Base-by-base conservation (phyloP, 2,113 vertebrate species). In the Falcunculus frontatus region DNA sequence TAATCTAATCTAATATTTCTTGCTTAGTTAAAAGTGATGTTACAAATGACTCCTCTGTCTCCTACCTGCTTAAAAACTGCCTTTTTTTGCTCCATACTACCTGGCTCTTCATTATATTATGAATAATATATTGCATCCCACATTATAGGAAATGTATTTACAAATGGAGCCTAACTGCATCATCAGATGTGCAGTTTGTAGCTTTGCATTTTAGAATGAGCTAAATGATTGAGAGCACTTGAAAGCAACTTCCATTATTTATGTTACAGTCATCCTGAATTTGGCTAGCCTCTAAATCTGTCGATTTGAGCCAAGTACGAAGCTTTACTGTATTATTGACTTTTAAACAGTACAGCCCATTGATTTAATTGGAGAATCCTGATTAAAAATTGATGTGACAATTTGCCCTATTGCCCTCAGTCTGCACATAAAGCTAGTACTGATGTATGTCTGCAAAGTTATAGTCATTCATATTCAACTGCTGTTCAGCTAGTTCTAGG, bases 321-420 rank as follows among this genome's bases (percentile, higher is more conserved):
- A 55, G 30, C 26, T 91, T 94, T 95, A 90, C 79, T 94, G 72
- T 94, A 88, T 50, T 95, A 90, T 77, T 75, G 93, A 93, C 92
- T 96, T 96, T 88, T 74, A 91, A 94, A 91, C 78, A 84, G 59
- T 94, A 86, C 67, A 77, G 67, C 65, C 59, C 78, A 95, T 90
- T 95, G 94, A 97, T 93, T 95, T 96, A 94, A 96, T 82, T 95
- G 93, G 75, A 95, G 81, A 93, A 85, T 85, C 63, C 39, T 91
- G 91, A 95, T 96, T 96, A 96, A 97, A 96, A 96, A 97, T 96
- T 96, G 84, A 96, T 97, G 90, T 35, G 82, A 76, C 87, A 60
- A 77, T 44, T 47, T 80, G 84, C 30, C 92, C 95, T 80, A n/a
- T 63, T 92, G 87, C 87, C 85, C 87, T 88, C 75, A 83, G 46